Conservation (phyloP, 2,797 vertebrate species). For the Trachurus trachurus region DNA sequence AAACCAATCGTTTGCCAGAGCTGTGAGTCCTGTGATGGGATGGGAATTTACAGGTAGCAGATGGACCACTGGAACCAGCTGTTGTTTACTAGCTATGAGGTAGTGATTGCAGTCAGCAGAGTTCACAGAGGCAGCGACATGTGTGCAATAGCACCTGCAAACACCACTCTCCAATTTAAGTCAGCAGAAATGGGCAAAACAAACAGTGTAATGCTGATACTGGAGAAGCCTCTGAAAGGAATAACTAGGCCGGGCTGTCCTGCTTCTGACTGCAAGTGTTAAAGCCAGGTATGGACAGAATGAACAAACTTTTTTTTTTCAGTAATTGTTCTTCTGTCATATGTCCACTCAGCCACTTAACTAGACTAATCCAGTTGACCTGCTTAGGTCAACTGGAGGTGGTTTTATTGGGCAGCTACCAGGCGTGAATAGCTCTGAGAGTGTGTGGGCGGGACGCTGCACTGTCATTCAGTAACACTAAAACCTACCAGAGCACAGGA, state of each 20-base stretch:
- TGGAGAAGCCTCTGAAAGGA: slow-evolving; percentile 1
- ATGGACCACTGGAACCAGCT: slow-evolving; percentile 63
- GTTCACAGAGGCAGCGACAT: slow-evolving; percentile 35
- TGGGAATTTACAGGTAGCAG: slow-evolving; percentile 64
- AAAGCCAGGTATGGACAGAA: not conserved
- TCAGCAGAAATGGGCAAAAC: slow-evolving; percentile 37
- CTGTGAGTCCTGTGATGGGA: slow-evolving; percentile 32
- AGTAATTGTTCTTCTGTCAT: not conserved
- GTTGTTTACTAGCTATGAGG: slow-evolving; percentile 57
- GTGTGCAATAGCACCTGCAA: slow-evolving; percentile 33
- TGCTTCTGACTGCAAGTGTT: not conserved
- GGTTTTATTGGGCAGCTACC: not conserved
- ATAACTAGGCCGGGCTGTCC: not conserved
- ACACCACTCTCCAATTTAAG: slow-evolving; percentile 16
- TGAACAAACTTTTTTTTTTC: not conserved
- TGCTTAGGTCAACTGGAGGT: slow-evolving; percentile 3
- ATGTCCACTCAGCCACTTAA: not conserved
- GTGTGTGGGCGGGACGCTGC: slow-evolving; percentile 5
- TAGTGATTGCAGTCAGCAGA: slow-evolving; percentile 39
- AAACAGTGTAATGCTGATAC: slow-evolving; percentile 5
- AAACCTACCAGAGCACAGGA: not conserved
- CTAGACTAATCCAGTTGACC: not conserved
- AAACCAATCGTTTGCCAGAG: slow-evolving; percentile 17
- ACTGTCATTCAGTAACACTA: slow-evolving; percentile 12
- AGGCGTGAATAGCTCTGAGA: not conserved